Evolutionary conservation across 92 coral and sea anemone species (phyloP), one percentile per base, ranked within the genome.

Genomic region (Porites evermanni): DNA sequence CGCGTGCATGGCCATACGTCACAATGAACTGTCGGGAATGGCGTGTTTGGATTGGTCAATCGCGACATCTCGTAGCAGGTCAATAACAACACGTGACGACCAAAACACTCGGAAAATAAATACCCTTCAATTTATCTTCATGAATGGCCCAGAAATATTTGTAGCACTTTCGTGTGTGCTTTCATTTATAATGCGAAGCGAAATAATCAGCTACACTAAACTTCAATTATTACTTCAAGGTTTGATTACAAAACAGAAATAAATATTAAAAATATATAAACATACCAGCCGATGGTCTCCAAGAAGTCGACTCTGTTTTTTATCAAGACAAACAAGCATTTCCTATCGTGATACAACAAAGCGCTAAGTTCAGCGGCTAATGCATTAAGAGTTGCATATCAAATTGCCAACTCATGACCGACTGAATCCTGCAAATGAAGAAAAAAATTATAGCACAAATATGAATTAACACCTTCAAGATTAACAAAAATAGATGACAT

Each of bases 31-130:
- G 63, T 70, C 78, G 73, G 69, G 52, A 64, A 77, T 23, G 21
- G 20, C 54, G 70, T 59, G 12, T 56, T 91, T 26, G 71, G 91
- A 91, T 91, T 91, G 93, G 93, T 44, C 60, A 1, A 73, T 32
- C 50, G n/a, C 56, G n/a, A 74, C 53, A 64, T 6, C 53, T 21
- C 24, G 1, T 26, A 74, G 74, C 87, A 83, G 80, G 87, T 73
- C 80, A 50, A 83, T 83, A 74, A 83, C 54, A 75, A 63, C 87
- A 83, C 80, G 88, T 85, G 82, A 77, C 54, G 68, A 67, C 47
- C 12, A 51, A 72, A 59, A 74, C 65, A 83, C 69, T 77, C 21
- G 2, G 19, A 38, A 54, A 51, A 53, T 20, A 58, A 38, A 60
- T 58, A 38, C 54, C 58, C 58, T 19, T 44, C 77, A 38, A 53